Evolutionary conservation across 2,797 vertebrate genomes (phyloP).

Genomic region (Thunnus albacares): DNA sequence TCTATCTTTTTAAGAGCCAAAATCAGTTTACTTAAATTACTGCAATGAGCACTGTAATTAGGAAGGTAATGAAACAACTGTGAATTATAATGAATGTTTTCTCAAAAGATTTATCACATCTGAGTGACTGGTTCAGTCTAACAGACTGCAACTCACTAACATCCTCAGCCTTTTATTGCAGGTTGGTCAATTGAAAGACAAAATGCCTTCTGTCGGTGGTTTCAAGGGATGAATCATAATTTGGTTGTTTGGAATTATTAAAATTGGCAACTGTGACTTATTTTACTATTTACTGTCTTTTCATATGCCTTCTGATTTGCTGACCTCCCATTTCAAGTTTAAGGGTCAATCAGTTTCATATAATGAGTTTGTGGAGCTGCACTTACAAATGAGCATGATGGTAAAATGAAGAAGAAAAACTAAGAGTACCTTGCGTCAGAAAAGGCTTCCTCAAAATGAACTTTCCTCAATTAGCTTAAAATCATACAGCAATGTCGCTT

Average conservation of each 20-base stretch:
- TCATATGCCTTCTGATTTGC: conserved; percentile 15
- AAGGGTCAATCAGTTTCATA: conserved; percentile 27
- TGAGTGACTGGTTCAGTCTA: conserved; percentile 44
- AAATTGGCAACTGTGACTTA: not conserved
- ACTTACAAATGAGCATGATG: conserved; percentile 27
- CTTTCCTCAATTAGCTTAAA: not conserved
- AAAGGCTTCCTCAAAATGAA: not conserved
- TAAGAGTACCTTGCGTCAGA: not conserved
- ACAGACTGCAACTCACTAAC: conserved; percentile 15
- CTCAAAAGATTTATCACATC: conserved; percentile 54
- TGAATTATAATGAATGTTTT: conserved; percentile 51
- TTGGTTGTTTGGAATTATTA: not conserved
- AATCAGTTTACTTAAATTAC: conserved; percentile 51
- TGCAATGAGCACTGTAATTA: conserved; percentile 39
- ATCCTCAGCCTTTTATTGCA: conserved; percentile 17
- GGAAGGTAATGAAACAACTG: conserved; percentile 57
- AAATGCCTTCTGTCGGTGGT: not conserved
- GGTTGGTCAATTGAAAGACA: not conserved
- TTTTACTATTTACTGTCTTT: conserved; percentile 21
- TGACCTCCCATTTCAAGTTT: conserved; percentile 24
- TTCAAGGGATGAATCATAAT: conserved; percentile 2
- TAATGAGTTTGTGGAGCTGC: conserved; percentile 10
- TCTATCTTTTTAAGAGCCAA: conserved; percentile 34
- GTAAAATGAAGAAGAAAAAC: conserved; percentile 2
- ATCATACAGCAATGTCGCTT: not conserved